These are phyloP conservation scores for Geodia barretti DNA, from an alignment of 37 sponge, comb jelly and placozoan genomes.

Conservation along the genomic window DNA sequence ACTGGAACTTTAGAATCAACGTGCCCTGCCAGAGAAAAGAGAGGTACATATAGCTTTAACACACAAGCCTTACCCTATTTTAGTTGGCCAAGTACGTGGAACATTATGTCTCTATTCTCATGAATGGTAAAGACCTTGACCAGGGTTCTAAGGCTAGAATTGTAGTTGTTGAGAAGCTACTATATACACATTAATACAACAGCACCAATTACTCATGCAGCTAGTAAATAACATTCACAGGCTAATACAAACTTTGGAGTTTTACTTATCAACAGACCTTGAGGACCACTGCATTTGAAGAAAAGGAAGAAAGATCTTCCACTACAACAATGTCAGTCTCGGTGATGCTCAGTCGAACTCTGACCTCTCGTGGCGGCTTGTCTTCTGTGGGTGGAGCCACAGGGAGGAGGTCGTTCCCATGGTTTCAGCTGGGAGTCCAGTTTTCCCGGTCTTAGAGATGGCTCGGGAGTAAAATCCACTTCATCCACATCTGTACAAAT, in stretches of 20 bases:
- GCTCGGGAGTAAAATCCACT: neutral
- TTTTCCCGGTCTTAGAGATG: conserved; percentile 8
- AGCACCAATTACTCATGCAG: neutral
- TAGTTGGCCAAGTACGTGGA: too few relatives aligned
- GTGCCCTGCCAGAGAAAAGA: conserved; percentile 47
- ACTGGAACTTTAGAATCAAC: conserved; percentile 47
- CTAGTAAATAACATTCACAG: neutral
- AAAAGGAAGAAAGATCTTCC: conserved; percentile 63
- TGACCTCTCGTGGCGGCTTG: conserved; percentile 51
- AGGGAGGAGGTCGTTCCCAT: neutral
- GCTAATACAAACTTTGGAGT: neutral
- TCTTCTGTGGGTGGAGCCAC: neutral
- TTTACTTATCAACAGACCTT: conserved; percentile 49
- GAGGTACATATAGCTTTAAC: too few relatives aligned
- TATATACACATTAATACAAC: neutral
- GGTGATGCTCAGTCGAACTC: conserved; percentile 79
- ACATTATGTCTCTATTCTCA: too few relatives aligned
- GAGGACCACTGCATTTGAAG: conserved; percentile 84
- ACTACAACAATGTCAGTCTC: conserved; percentile 95
- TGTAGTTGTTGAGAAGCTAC: neutral
- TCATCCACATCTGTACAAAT: neutral
- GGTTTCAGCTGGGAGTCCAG: conserved; percentile 4
- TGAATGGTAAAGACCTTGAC: neutral
- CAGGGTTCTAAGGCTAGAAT: neutral
- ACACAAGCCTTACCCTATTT: too few relatives aligned